Evolutionary conservation across 2,113 vertebrate genomes (phyloP), one percentile per base, ranked within the genome.

Genomic region (Hippocampus abdominalis): DNA sequence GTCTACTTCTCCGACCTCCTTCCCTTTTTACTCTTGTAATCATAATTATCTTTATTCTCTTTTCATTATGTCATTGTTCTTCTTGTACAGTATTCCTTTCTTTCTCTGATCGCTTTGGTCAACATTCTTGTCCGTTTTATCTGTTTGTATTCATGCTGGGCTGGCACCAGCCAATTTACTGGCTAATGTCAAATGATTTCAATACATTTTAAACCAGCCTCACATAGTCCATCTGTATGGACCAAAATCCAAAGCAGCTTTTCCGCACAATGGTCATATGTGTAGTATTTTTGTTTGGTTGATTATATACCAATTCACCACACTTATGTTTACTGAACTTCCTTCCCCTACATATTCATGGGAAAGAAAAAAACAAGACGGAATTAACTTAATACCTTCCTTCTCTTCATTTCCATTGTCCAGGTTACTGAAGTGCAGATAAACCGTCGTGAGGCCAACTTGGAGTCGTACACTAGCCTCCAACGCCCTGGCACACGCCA

Each of bases 391-490:
- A 51, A 42, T 75, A 8, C 68, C 73, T 64, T 68, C 42, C 40
- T 29, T 72, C 64, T 63, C 60, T 64, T 75, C 83, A 13, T 87
- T 71, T 72, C 73, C 83, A 61, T 82, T 75, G 84, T 84, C 71
- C 81, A 90, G 89, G 89, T 84, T 84, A 87, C 76, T 83, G 75
- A 90, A 90, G 80, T 72, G 79, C 80, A 85, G 84, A 82, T 39
- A 73, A 70, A 84, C 78, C 57, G 81, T 64, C 74, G 71, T n/a
- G 79, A 72, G 72, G 81, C 79, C 76, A 56, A n/a, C 60, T 83
- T 78, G 80, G 73, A 82, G 80, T 75, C 73, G 72, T 68, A 46
- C 10, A 36, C n/a, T 25, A 25, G 1, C 25, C n/a, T 76, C 76
- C 76, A 67, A 73, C 51, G 16, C 12, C 8, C 44, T 15, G 13